Evolutionary conservation across 2,888 invertebrate species (phyloP).

Genomic region (Endotricha flammealis): DNA sequence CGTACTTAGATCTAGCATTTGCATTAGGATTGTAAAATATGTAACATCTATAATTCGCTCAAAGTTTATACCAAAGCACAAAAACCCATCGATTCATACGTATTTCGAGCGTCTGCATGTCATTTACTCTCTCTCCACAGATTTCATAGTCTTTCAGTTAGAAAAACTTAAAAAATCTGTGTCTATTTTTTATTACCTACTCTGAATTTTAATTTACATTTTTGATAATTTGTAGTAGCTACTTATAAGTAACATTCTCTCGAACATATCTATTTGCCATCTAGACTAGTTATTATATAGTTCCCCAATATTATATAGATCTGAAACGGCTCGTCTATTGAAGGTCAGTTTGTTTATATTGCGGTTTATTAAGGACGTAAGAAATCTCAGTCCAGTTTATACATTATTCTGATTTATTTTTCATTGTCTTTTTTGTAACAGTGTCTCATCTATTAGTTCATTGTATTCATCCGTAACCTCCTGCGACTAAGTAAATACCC

Average conservation of each 20-base stretch:
- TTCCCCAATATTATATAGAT: conserved; percentile 45
- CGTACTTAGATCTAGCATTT: conserved; percentile 67
- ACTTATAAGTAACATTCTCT: conserved; percentile 36
- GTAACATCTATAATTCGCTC: conserved; percentile 72
- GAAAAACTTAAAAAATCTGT: conserved; percentile 74
- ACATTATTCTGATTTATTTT: conserved; percentile 2
- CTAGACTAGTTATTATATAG: conserved; percentile 41
- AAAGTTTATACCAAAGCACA: conserved; percentile 78
- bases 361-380: conserved; percentile 10
- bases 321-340: conserved; percentile 43
- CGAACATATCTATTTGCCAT: conserved; percentile 58
- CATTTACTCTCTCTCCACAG: conserved; percentile 60
- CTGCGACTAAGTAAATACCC: too few species aligned
- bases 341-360: conserved; percentile 23
- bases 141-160: conserved; percentile 74
- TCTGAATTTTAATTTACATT: conserved; percentile 28
- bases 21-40: conserved; percentile 71
- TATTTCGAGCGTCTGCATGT: conserved; percentile 64
- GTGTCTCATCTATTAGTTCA: neutral
- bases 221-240: conserved; percentile 31
- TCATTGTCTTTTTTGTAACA: neutral
- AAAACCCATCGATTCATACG: conserved; percentile 75
- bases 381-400: neutral
- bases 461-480: neutral
- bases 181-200: conserved; percentile 30